These are phyloP conservation scores for Meteorus sp. DNA, from an alignment of 1,140 invertebrate species.

Conservation along the genomic window DNA sequence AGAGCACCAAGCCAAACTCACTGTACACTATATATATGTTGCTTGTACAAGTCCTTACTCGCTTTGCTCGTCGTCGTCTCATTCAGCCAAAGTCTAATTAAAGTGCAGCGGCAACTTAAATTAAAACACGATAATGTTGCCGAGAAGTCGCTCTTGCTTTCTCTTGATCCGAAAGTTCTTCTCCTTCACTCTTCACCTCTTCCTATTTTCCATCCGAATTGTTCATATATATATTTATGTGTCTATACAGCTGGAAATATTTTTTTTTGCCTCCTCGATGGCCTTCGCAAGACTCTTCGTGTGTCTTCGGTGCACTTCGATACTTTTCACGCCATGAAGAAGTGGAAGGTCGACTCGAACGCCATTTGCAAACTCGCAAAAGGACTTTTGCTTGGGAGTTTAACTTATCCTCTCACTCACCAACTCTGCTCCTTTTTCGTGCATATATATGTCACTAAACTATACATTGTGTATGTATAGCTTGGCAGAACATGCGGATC, in stretches of 20 bases:
- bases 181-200: constrained; percentile 6
- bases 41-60: constrained; percentile 18
- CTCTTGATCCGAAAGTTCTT: too few relatives aligned
- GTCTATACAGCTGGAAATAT: background rate
- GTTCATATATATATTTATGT: background rate
- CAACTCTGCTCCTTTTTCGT: background rate
- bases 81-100: constrained; percentile 39
- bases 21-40: constrained; percentile 16
- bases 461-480: too few relatives aligned
- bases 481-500: too few relatives aligned
- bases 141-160: too few relatives aligned
- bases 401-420: constrained; percentile 21
- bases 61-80: constrained; percentile 32
- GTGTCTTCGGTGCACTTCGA: background rate
- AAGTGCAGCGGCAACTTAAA: constrained; percentile 38
- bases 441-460: too few relatives aligned
- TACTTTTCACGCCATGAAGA: background rate
- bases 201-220: background rate
- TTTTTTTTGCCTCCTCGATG: background rate
- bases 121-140: constrained; percentile 39
- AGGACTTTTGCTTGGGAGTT: constrained; percentile 34
- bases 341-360: constrained; percentile 16
- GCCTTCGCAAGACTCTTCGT: too few relatives aligned
- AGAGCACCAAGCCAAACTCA: too few relatives aligned
- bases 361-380: constrained; percentile 39